Percentiles rank a stretch among this genome's conserved stretches.
Evolutionary conservation across 2,888 invertebrate species (phyloP).

Genomic region (Malachius bipustulatus): DNA sequence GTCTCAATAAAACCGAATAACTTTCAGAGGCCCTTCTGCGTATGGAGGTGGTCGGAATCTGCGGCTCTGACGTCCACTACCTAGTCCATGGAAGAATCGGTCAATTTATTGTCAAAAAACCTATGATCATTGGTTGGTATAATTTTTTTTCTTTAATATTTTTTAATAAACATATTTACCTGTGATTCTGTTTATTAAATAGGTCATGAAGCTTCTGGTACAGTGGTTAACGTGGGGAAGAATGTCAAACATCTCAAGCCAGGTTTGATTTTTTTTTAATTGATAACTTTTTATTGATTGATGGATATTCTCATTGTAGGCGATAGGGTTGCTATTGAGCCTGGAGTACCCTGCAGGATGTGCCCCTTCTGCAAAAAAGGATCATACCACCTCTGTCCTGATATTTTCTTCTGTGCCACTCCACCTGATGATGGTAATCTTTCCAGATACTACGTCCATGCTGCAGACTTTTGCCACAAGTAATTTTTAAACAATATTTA

Average conservation of each 20-base stretch:
- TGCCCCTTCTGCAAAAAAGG: constrained; percentile 83
- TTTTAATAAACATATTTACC: background rate
- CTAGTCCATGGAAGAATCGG: constrained; percentile 76
- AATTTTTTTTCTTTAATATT: constrained; percentile 5
- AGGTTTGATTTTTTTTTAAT: constrained; percentile 34
- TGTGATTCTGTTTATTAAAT: no score
- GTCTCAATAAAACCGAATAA: no score
- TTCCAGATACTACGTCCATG: constrained; percentile 75
- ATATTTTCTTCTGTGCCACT: constrained; percentile 87
- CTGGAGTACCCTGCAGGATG: constrained; percentile 76
- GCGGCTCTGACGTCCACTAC: constrained; percentile 94
- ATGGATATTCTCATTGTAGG: constrained; percentile 39
- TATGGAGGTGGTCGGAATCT: constrained; percentile 93
- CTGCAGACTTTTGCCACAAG: constrained; percentile 83
- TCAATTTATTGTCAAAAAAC: constrained; percentile 69
- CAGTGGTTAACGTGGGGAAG: constrained; percentile 62
- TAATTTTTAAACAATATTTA: constrained; percentile 30
- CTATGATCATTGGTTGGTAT: constrained; percentile 76
- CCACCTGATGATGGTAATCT: constrained; percentile 89
- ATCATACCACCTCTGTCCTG: constrained; percentile 80
- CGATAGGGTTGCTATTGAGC: constrained; percentile 90
- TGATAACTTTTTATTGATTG: constrained; percentile 5
- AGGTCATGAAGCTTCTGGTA: constrained; percentile 86
- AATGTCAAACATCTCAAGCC: constrained; percentile 55
- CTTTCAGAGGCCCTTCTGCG: constrained; percentile 73